phyloP scores from a whole-genome alignment of 2,888 invertebrate species.

The Chrysolina haemoptera region DNA sequence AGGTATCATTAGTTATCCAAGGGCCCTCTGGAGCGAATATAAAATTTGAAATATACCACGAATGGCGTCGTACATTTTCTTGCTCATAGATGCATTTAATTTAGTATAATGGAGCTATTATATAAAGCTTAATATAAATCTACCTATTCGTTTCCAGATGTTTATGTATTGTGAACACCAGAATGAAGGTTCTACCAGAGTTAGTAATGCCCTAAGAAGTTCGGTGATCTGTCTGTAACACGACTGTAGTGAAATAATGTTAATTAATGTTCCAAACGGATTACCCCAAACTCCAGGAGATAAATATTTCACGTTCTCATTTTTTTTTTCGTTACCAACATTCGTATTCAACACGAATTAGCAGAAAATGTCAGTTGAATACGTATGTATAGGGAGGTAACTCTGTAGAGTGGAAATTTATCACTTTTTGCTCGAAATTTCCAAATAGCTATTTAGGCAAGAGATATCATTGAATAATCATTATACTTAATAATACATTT shows the following conservation, averaged over 20 bases:
- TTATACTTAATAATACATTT: too few species aligned
- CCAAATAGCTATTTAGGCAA: too few species aligned
- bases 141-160: constrained; percentile 31
- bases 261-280: constrained; percentile 6
- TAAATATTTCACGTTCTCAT: neutral
- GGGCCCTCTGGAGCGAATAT: neutral
- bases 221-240: constrained; percentile 23
- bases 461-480: too few species aligned
- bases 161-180: constrained; percentile 31
- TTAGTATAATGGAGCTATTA: constrained; percentile 29
- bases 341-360: too few species aligned
- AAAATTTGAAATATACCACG: constrained; percentile 1
- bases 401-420: too few species aligned
- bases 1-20: neutral
- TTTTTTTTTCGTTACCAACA: too few species aligned
- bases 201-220: constrained; percentile 27
- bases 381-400: too few species aligned
- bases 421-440: too few species aligned
- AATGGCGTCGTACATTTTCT: constrained; percentile 15
- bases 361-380: too few species aligned
- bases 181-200: constrained; percentile 15
- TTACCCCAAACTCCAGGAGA: neutral
- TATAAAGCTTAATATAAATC: constrained; percentile 26
- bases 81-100: constrained; percentile 19
- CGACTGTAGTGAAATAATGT: constrained; percentile 2